Percentiles rank a stretch among this genome's conserved stretches.
Conservation (phyloP, 2,113 vertebrate genomes). For the Telmatochromis sp. region DNA sequence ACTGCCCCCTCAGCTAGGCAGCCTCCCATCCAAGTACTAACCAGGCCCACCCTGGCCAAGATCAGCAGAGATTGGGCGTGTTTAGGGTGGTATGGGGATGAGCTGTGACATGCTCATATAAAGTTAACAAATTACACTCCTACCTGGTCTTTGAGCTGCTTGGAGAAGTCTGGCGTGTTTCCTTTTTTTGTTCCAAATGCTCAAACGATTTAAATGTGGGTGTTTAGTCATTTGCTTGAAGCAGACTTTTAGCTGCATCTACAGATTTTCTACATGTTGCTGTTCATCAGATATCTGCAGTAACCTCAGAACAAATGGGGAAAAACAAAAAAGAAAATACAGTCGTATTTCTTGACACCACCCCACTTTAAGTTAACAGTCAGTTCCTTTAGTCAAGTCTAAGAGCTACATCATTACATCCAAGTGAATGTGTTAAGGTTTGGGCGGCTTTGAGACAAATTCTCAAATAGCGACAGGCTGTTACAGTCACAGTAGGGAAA, state of each 20-base stretch:
- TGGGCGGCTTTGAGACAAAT: accelerated
- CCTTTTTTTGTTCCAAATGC: neutral
- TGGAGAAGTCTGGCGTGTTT: neutral
- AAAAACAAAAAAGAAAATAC: accelerated
- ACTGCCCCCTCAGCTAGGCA: neutral
- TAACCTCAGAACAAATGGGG: neutral
- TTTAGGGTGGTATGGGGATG: neutral
- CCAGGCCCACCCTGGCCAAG: too few species aligned
- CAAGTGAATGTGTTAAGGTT: neutral
- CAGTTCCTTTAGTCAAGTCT: neutral
- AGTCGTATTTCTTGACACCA: neutral
- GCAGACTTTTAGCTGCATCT: neutral
- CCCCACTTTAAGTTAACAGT: neutral
- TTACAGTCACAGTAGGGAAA: neutral
- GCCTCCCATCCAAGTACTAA: neutral
- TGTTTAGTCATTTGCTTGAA: neutral
- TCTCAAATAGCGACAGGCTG: neutral
- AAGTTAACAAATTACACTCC: neutral
- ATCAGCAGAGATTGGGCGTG: too few species aligned
- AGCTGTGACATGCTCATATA: neutral
- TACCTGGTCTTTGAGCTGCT: neutral
- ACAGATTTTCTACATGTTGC: neutral
- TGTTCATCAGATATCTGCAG: neutral
- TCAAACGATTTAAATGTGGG: neutral
- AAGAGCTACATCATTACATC: neutral